Conservation (phyloP, 2,113 vertebrate genomes). For the Paracanthobrama guichenoti region DNA sequence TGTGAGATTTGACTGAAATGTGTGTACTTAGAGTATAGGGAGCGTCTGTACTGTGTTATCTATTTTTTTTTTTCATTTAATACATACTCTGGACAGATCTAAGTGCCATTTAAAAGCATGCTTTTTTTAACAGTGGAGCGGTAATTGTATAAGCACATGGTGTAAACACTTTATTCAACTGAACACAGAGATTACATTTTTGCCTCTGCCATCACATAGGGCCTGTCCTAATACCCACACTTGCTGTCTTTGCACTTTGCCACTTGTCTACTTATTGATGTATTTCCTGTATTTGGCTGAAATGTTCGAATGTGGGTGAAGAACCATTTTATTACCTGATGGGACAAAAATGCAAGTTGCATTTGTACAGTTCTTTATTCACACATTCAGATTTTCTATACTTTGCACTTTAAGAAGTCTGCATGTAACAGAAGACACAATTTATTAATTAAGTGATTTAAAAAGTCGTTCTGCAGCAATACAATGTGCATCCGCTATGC, state of each 20-base stretch:
- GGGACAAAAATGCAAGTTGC: neutral
- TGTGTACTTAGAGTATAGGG: neutral
- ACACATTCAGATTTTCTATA: neutral
- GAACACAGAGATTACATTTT: neutral
- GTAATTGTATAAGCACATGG: neutral
- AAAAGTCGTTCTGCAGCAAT: too few relatives aligned
- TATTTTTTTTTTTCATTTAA: neutral
- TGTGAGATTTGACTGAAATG: neutral
- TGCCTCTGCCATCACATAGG: neutral
- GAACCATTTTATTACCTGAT: neutral
- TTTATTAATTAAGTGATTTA: too few relatives aligned
- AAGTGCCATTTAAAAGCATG: neutral
- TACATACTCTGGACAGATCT: neutral
- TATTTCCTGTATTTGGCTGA: constrained; percentile 8
- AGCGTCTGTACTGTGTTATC: neutral
- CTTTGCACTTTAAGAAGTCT: too few relatives aligned
- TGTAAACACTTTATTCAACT: neutral
- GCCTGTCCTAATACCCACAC: neutral
- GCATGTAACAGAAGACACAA: too few relatives aligned
- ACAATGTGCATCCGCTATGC: too few relatives aligned
- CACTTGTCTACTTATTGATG: neutral
- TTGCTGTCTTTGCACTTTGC: neutral
- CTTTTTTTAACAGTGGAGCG: neutral
- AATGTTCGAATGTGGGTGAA: neutral
- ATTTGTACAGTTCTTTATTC: neutral